Percentiles rank a stretch among this genome's conserved stretches.
Evolutionary conservation across 2,797 vertebrate genomes (phyloP).

Genomic region (Hypotaenidia philippensis): DNA sequence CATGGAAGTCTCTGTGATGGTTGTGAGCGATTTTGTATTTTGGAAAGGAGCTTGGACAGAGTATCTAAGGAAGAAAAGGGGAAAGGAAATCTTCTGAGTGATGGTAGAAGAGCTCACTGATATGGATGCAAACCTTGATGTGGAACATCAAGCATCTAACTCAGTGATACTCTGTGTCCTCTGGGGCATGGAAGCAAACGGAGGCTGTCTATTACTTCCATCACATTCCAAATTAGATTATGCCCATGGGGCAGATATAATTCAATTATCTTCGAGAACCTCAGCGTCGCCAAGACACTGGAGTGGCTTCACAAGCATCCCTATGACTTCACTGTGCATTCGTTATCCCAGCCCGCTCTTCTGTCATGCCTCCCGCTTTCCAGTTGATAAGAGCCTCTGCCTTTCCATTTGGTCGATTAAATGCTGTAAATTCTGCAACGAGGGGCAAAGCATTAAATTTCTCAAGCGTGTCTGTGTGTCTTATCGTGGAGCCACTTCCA

Average conservation of each 20-base stretch:
- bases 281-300: not conserved
- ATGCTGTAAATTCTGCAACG: slow-evolving; percentile 74
- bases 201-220: not conserved
- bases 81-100: not conserved
- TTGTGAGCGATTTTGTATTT: not conserved
- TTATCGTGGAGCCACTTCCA: slow-evolving; percentile 36
- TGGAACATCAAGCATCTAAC: not conserved
- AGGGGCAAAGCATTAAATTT: slow-evolving; percentile 67
- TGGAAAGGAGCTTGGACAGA: not conserved
- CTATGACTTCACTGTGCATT: slow-evolving; percentile 76
- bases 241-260: slow-evolving; percentile 28
- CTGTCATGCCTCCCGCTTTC: slow-evolving; percentile 43
- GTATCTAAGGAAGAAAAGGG: not conserved
- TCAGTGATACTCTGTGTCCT: not conserved
- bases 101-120: not conserved
- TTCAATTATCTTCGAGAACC: slow-evolving; percentile 36
- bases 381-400: slow-evolving; percentile 72
- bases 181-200: not conserved
- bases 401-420: slow-evolving; percentile 80
- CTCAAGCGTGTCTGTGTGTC: not conserved
- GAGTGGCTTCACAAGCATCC: slow-evolving; percentile 19
- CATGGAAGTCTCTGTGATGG: not conserved
- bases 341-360: slow-evolving; percentile 62
- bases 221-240: slow-evolving; percentile 41
- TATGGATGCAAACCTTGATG: not conserved